Conservation (phyloP, 2,888 invertebrate genomes). For the Megaustenia siamemsis region DNA sequence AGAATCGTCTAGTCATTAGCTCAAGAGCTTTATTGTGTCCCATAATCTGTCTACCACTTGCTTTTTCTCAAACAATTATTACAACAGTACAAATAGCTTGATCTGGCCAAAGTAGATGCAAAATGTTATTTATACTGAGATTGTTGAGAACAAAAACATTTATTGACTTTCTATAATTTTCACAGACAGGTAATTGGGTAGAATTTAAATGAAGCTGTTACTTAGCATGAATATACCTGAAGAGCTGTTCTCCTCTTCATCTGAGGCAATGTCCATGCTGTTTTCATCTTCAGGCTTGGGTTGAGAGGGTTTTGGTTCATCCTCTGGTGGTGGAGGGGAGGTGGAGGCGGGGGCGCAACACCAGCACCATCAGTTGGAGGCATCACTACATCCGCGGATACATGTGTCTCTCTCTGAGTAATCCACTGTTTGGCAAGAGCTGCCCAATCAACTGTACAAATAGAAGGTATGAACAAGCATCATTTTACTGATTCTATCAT, state of each 20-base stretch:
- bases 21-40: too few species aligned
- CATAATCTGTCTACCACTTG: too few species aligned
- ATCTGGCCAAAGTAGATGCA: too few species aligned
- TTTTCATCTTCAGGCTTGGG: constrained; percentile 60
- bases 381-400: constrained; percentile 36
- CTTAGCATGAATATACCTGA: constrained; percentile 3
- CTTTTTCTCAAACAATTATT: too few species aligned
- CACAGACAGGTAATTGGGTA: too few species aligned
- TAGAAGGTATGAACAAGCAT: background rate
- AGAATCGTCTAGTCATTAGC: too few species aligned
- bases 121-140: too few species aligned
- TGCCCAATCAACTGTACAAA: constrained; percentile 92
- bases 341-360: constrained; percentile 58
- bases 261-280: constrained; percentile 71
- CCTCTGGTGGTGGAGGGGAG: constrained; percentile 62
- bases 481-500: background rate
- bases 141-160: too few species aligned
- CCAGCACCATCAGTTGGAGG: constrained; percentile 53
- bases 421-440: constrained; percentile 98
- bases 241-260: constrained; percentile 61
- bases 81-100: too few species aligned
- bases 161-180: too few species aligned
- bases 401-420: constrained; percentile 71
- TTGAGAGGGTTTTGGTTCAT: constrained; percentile 16
- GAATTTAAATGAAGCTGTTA: too few species aligned